Percentiles rank a stretch among this genome's conserved stretches.
Conservation (phyloP, 37 sponge, comb jelly and placozoan genomes). For the Diacarnus erythraeanus region DNA sequence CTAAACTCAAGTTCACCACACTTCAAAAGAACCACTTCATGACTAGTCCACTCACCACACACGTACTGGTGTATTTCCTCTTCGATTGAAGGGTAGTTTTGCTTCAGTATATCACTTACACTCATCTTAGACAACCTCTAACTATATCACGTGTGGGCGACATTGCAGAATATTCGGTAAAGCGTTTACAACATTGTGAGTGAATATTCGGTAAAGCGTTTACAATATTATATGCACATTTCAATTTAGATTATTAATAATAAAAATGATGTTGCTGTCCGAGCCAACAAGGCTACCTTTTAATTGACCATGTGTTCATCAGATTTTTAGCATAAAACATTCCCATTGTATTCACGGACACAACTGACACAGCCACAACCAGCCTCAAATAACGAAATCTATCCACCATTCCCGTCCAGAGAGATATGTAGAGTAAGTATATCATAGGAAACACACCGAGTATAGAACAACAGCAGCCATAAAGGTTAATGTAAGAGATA, state of each 20-base stretch:
- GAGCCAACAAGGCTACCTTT: not conserved
- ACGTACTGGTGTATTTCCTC: constrained; percentile 59
- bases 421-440: constrained; percentile 45
- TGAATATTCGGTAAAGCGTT: not conserved
- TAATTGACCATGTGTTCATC: constrained; percentile 38
- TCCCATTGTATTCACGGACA: constrained; percentile 37
- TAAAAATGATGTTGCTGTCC: too few relatives aligned
- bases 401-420: constrained; percentile 40
- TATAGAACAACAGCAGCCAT: constrained; percentile 48
- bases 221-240: too few relatives aligned
- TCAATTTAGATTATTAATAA: too few relatives aligned
- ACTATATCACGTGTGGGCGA: not conserved
- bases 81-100: constrained; percentile 35
- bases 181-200: not conserved
- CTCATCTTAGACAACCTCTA: not conserved
- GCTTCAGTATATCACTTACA: constrained; percentile 19
- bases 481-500: constrained; percentile 42
- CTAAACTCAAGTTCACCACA: too few relatives aligned
- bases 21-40: too few relatives aligned
- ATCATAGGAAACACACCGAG: constrained; percentile 71
- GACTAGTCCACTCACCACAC: constrained; percentile 29
- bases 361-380: constrained; percentile 15
- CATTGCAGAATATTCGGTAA: not conserved
- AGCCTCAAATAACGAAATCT: constrained; percentile 19
- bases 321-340: constrained; percentile 47